phyloP scores from a whole-genome alignment of 2,113 vertebrate species.

The Brachirus orientalis region DNA sequence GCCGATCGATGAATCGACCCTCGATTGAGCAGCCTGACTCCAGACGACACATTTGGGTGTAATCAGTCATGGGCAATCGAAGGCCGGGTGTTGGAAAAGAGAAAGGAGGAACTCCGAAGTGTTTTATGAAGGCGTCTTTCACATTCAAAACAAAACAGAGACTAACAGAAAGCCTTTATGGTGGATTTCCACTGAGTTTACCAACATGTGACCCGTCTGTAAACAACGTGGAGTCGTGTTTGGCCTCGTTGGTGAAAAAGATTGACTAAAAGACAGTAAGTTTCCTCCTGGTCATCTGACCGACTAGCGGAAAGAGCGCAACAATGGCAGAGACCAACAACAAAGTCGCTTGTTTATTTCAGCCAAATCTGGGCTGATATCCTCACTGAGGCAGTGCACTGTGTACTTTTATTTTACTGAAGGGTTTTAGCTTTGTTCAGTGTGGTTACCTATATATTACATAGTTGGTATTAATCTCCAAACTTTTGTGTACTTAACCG shows the following conservation, averaged over 20 bases:
- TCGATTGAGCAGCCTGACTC: slow-evolving; percentile 40
- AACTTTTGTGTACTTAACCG: not conserved
- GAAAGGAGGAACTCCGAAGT: slow-evolving; percentile 29
- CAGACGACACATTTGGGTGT: slow-evolving; percentile 39
- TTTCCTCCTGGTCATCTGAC: slow-evolving; percentile 66
- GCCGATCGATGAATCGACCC: slow-evolving; percentile 27
- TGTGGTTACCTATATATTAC: not conserved
- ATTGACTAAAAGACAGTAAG: slow-evolving; percentile 66
- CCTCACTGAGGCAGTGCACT: not conserved
- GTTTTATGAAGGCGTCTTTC: slow-evolving; percentile 35
- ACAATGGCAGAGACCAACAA: slow-evolving; percentile 61
- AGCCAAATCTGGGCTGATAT: not conserved
- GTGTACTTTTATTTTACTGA: not conserved
- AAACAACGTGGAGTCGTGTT: slow-evolving; percentile 9
- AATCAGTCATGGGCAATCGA: slow-evolving; percentile 73
- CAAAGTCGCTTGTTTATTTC: not conserved
- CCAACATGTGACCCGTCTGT: slow-evolving; percentile 43
- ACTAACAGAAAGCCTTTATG: not conserved
- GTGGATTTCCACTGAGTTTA: rapidly evolving
- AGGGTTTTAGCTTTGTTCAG: not conserved
- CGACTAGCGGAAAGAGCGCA: slow-evolving; percentile 63
- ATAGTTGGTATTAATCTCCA: not conserved
- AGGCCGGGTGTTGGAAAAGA: slow-evolving; percentile 13
- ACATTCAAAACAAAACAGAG: not conserved
- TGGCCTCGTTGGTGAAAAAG: slow-evolving; percentile 25